A percentile compares a stretch with the other conserved stretches of the same genome.
Conservation (phyloP, 2,797 vertebrate genomes). For the Cossypha niveicapilla region DNA sequence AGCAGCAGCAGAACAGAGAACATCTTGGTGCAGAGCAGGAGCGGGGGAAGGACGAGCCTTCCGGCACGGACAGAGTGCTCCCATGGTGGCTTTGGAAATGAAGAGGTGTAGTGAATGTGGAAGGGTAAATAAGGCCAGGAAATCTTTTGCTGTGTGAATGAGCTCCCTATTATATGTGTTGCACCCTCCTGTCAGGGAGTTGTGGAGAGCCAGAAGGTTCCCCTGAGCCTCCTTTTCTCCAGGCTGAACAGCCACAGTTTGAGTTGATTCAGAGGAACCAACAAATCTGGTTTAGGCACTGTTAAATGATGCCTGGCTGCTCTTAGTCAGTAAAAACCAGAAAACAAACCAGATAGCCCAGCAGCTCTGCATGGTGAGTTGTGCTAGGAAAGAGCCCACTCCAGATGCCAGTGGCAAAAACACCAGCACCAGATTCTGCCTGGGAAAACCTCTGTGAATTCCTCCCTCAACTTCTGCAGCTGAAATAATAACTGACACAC, state of each 20-base stretch:
- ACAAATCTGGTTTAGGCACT: background rate
- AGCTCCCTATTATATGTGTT: background rate
- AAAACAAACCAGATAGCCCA: background rate
- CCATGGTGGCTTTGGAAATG: background rate
- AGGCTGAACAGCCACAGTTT: background rate
- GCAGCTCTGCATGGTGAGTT: background rate
- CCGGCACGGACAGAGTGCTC: accelerated
- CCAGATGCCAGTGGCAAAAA: background rate
- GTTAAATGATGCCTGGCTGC: background rate
- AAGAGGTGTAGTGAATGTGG: background rate
- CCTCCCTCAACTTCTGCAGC: background rate
- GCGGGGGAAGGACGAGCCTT: background rate
- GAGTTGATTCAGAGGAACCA: background rate
- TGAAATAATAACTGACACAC: background rate
- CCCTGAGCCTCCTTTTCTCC: background rate
- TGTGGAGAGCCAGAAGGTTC: background rate
- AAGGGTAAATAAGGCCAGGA: background rate
- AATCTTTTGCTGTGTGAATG: background rate
- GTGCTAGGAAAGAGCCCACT: background rate
- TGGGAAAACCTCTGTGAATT: background rate
- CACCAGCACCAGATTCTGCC: background rate
- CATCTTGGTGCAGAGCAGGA: background rate
- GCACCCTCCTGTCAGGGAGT: background rate
- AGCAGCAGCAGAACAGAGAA: background rate
- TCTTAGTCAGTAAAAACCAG: background rate